Evolutionary conservation across 2,797 vertebrate genomes (phyloP).

Genomic region (Acanthiza pusilla): DNA sequence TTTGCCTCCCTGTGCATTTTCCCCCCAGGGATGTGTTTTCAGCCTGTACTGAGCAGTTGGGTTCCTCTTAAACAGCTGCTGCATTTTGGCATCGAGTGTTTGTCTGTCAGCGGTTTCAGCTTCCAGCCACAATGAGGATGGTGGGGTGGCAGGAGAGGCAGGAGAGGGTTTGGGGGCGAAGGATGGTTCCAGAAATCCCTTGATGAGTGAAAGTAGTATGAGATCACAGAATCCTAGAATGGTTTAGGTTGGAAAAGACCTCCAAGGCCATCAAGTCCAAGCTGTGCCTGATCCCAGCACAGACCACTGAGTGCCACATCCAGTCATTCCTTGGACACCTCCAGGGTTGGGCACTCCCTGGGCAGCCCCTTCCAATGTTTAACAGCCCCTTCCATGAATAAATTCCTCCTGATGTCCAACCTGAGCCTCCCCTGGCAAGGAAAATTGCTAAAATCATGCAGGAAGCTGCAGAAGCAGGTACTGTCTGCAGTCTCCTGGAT

Average conservation of each 20-base stretch:
- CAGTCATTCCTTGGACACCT: not conserved
- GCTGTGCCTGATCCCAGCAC: not conserved
- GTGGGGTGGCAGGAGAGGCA: not conserved
- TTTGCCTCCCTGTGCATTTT: not conserved
- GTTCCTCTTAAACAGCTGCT: not conserved
- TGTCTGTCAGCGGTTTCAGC: not conserved
- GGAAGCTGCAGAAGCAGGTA: not conserved
- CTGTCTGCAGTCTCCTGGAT: not conserved
- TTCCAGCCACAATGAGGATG: fast-evolving
- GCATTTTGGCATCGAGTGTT: fast-evolving
- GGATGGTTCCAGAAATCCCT: not conserved
- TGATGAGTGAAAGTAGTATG: not conserved
- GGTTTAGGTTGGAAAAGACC: not conserved
- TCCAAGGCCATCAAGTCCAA: not conserved
- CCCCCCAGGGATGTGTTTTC: not conserved
- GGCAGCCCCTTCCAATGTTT: not conserved
- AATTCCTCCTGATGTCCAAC: not conserved
- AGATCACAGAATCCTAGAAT: not conserved
- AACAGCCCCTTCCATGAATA: not conserved
- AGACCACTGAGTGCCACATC: not conserved
- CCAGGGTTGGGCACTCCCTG: not conserved
- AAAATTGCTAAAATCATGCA: fast-evolving
- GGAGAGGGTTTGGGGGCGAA: not conserved
- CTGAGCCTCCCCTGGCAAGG: not conserved
- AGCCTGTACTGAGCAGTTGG: not conserved